These are phyloP conservation scores for Notolabrus celidotus DNA, from an alignment of 2,797 vertebrate genomes.

Conservation along the genomic window DNA sequence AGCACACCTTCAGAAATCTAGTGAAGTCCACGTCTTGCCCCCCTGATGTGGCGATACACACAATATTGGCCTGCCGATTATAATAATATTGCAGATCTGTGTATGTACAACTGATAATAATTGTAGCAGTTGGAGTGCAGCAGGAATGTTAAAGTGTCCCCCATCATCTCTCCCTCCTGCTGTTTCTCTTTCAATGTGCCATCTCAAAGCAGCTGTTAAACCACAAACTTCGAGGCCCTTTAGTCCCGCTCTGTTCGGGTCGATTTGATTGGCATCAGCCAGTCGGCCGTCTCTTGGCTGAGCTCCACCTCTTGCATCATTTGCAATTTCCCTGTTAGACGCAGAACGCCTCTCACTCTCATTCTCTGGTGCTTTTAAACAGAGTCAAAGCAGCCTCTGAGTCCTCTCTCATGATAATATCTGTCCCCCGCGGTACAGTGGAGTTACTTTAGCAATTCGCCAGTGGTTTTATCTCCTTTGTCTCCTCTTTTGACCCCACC, in stretches of 20 bases:
- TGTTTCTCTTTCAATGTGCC: constrained; percentile 4
- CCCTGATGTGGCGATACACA: no score
- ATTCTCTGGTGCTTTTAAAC: constrained; percentile 43
- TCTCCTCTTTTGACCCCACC: constrained; percentile 80
- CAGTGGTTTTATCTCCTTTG: constrained; percentile 84
- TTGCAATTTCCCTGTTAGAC: constrained; percentile 43
- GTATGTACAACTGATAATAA: no score
- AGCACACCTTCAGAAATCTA: no score
- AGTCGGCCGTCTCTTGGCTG: constrained; percentile 1
- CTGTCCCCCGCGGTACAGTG: constrained; percentile 55
- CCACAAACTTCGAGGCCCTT: not conserved
- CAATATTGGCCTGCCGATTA: no score
- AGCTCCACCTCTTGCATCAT: constrained; percentile 28
- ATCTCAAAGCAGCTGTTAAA: constrained; percentile 10
- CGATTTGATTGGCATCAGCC: constrained; percentile 2
- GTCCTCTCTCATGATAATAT: constrained; percentile 63
- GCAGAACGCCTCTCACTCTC: constrained; percentile 46
- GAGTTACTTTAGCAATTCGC: constrained; percentile 79
- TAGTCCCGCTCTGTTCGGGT: not conserved
- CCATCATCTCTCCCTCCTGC: not conserved
- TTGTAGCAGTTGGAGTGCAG: no score
- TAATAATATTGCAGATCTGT: no score
- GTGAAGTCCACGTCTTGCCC: no score
- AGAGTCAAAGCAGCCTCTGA: constrained; percentile 41
- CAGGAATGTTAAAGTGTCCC: constrained; percentile 1